Conservation (phyloP, 2,888 invertebrate species). For the Cryptosula pallasiana region DNA sequence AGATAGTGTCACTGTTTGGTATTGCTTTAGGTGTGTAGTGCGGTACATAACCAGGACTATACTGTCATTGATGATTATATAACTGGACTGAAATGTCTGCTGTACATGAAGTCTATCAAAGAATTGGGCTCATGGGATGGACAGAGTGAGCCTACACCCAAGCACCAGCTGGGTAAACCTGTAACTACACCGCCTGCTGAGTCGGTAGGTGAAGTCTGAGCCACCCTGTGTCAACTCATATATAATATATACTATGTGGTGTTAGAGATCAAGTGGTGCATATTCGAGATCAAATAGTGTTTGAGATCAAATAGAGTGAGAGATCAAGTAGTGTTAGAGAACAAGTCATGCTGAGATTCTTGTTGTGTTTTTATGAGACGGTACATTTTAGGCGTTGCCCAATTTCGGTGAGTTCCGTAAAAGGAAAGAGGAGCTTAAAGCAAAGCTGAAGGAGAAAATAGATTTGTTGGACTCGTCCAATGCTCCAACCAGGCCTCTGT, state of each 20-base stretch:
- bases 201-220: neutral
- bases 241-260: too few species aligned
- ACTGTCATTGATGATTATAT: conserved; percentile 92
- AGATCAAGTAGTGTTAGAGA: too few species aligned
- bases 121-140: conserved; percentile 71
- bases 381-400: conserved; percentile 77
- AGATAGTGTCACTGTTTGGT: neutral
- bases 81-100: conserved; percentile 76
- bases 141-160: conserved; percentile 82
- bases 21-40: conserved; percentile 72
- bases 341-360: too few species aligned
- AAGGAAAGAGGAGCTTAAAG: conserved; percentile 64
- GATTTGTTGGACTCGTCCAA: conserved; percentile 52
- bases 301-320: too few species aligned
- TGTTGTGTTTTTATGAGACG: too few species aligned
- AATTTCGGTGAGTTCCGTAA: conserved; percentile 81
- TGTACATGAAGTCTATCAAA: conserved; percentile 67
- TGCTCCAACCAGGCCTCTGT: conserved; percentile 31
- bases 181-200: conserved; percentile 55
- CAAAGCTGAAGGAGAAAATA: conserved; percentile 54
- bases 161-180: conserved; percentile 90
- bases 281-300: too few species aligned
- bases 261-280: too few species aligned
- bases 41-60: conserved; percentile 97
- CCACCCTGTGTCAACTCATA: too few species aligned